phyloP scores from a whole-genome alignment of 2,113 vertebrate genomes.

The Daphoenositta chrysoptera region DNA sequence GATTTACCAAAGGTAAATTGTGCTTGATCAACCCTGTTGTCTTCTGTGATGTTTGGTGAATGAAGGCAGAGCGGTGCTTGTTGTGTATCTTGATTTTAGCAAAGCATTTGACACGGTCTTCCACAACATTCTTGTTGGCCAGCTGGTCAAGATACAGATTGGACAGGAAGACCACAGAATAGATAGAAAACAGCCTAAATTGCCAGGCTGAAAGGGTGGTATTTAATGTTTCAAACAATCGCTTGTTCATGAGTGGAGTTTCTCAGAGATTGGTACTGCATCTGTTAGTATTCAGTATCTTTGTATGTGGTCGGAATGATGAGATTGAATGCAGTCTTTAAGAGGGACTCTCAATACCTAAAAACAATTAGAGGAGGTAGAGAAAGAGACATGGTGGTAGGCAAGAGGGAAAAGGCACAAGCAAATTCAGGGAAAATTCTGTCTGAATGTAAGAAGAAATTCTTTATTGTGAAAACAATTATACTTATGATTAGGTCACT shows the following conservation, averaged over 20 bases:
- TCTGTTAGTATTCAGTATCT: background rate
- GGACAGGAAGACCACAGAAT: background rate
- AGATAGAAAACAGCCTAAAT: background rate
- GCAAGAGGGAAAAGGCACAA: background rate
- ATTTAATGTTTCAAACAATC: background rate
- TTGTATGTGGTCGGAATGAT: accelerated
- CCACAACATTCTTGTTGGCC: background rate
- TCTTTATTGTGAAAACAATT: background rate
- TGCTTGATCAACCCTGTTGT: background rate
- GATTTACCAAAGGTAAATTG: background rate
- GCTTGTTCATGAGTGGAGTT: background rate
- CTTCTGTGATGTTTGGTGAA: background rate
- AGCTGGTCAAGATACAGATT: background rate
- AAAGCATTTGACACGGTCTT: background rate
- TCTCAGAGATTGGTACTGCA: background rate
- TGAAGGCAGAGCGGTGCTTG: background rate
- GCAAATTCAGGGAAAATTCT: background rate
- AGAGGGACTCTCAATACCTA: background rate
- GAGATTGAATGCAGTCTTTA: background rate
- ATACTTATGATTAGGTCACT: background rate
- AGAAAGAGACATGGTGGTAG: background rate
- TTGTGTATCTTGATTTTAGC: background rate
- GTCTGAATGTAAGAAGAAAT: background rate
- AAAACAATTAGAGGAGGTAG: background rate
- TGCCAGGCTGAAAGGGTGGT: background rate